Conservation (phyloP, 2,797 vertebrate species). For the Arnoldichthys spilopterus region DNA sequence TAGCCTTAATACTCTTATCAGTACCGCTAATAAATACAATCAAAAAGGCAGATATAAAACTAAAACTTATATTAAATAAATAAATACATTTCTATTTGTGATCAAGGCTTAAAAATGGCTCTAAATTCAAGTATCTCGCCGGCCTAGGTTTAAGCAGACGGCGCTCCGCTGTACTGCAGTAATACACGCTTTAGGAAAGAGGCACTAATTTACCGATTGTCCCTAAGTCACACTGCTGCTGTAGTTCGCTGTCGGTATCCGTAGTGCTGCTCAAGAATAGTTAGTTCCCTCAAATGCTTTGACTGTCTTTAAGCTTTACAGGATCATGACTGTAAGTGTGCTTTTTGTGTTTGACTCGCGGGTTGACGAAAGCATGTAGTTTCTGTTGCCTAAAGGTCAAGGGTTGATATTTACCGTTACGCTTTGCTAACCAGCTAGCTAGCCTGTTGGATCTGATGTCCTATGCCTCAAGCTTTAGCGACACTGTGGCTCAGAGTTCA, state of each 20-base stretch:
- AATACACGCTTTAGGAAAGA: background rate
- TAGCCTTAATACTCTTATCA: too few relatives aligned
- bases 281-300: background rate
- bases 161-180: too few relatives aligned
- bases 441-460: background rate
- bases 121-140: too few relatives aligned
- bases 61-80: too few relatives aligned
- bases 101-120: too few relatives aligned
- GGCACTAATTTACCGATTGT: slow-evolving; percentile 31
- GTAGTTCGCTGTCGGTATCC: too few relatives aligned
- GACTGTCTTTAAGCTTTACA: background rate
- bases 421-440: background rate
- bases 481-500: background rate
- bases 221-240: slow-evolving; percentile 39
- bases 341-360: background rate
- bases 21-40: too few relatives aligned
- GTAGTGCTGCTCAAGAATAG: too few relatives aligned
- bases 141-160: too few relatives aligned
- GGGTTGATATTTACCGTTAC: background rate
- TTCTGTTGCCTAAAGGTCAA: background rate
- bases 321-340: slow-evolving; percentile 40
- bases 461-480: background rate
- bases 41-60: too few relatives aligned
- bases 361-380: background rate
- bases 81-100: too few relatives aligned